Evolutionary conservation across 2,113 vertebrate species (phyloP).

Genomic region (Chunga burmeisteri): DNA sequence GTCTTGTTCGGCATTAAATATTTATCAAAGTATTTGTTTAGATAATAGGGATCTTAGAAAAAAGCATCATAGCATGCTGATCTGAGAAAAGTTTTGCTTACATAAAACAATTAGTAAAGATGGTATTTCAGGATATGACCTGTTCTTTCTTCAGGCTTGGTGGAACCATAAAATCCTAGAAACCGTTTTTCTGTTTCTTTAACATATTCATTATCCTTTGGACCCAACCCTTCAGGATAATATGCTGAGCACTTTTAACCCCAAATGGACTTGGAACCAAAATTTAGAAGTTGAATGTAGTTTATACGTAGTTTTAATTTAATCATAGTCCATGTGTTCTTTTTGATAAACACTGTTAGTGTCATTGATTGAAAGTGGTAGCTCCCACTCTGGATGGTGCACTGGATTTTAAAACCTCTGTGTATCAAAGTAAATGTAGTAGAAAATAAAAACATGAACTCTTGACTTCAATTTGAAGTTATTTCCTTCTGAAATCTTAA

Average conservation of each 20-base stretch:
- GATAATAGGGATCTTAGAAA: neutral
- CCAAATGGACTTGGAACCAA: neutral
- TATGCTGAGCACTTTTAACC: neutral
- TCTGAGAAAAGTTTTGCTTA: neutral
- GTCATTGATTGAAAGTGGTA: neutral
- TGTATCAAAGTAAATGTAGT: neutral
- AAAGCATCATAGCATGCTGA: neutral
- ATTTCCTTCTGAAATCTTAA: neutral
- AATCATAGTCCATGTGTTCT: neutral
- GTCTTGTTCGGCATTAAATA: neutral
- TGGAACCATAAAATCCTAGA: neutral
- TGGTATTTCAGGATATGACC: neutral
- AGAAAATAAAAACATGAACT: neutral
- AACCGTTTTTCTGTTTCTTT: neutral
- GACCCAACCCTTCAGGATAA: neutral
- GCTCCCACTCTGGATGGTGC: neutral
- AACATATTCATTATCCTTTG: neutral
- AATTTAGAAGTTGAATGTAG: neutral
- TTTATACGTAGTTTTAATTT: neutral
- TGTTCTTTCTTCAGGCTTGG: neutral
- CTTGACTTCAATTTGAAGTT: neutral
- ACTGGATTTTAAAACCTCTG: neutral
- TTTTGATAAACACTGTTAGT: neutral
- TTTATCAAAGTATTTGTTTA: constrained; percentile 18
- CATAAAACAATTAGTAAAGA: neutral